These are phyloP conservation scores for Galerucella pusilla DNA, from an alignment of 2,888 invertebrate genomes.

Conservation along the genomic window DNA sequence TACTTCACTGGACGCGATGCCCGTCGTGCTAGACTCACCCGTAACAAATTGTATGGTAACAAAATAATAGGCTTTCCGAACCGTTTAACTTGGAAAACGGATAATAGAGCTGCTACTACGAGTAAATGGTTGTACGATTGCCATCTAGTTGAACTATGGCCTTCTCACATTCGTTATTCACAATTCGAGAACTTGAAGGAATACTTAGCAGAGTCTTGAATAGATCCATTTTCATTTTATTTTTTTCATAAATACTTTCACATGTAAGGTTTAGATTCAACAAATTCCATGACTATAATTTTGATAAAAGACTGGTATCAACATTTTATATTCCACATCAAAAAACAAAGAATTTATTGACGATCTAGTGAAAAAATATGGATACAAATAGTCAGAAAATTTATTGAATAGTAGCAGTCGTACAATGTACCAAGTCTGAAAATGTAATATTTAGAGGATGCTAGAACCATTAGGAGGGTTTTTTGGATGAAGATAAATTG, in stretches of 20 bases:
- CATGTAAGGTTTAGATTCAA: neutral
- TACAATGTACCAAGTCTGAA: no score
- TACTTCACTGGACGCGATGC: slow-evolving; percentile 16
- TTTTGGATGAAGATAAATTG: no score
- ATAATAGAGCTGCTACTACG: slow-evolving; percentile 41
- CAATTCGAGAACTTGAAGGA: slow-evolving; percentile 4
- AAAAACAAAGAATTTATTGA: no score
- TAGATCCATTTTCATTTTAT: neutral
- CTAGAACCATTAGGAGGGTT: no score
- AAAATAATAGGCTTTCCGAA: slow-evolving; percentile 47
- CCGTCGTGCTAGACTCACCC: slow-evolving; percentile 21
- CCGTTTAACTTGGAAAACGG: slow-evolving; percentile 44
- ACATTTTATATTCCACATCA: no score
- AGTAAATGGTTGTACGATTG: slow-evolving; percentile 43
- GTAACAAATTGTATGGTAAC: slow-evolving; percentile 45
- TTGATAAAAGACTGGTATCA: no score
- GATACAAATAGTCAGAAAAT: no score
- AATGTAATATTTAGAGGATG: no score
- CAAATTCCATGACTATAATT: no score
- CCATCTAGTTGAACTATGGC: slow-evolving; percentile 46
- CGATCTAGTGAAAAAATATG: no score
- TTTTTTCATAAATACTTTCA: neutral
- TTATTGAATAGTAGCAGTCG: no score
- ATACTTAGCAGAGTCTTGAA: slow-evolving; percentile 4
- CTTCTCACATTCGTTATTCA: slow-evolving; percentile 50